Base-by-base conservation (phyloP, 2,113 vertebrate genomes). In the Dromiciops gliroides region DNA sequence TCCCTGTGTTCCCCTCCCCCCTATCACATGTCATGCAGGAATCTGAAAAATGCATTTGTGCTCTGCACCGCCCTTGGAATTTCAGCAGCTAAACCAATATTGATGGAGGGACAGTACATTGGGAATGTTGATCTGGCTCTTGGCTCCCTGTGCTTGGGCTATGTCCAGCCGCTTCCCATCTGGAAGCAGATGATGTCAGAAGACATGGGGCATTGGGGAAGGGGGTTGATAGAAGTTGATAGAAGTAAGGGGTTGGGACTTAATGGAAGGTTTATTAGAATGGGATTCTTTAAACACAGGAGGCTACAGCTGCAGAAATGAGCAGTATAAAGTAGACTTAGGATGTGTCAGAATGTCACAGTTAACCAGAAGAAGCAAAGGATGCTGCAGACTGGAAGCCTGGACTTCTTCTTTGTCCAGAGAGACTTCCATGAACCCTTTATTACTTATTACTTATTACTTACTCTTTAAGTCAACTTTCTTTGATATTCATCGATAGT, bases 41-140 rank as follows among this genome's bases (percentile, higher is more conserved):
- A 50, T 94, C 95, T 95, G 6, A 22, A 94, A 97, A 95, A 96
- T 95, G 56, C 50, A 48, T 5, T 31, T 2, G 4, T 50, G 48
- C 16, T n/a, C 44, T 88, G 16, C n/a, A 48, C 92, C 28, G 0
- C 50, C 96, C 94, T 96, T 50, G 91, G 95, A 93, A 24, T 90
- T 28, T 90, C 48, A 10, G 92, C 90, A 67, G 91, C 95, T 51
- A 90, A 83, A 51, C 50, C 60, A n/a, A 9, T 25, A 53, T 19
- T 50, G 93, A 50, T 37, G 47, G 48, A 24, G 31, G 67, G 94
- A n/a, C 53, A 37, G 60, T 47, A 25, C 67, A 2, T 56, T 56
- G 8, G 9, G 48, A 94, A 53, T 51, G 25, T 26, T 12, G 91
- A 89, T 48, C 22, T n/a, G 0, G 51, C n/a, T 93, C n/a, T 50